These are phyloP conservation scores for Drosophila tsacasi DNA, from an alignment of 1,140 invertebrate genomes.

Conservation along the genomic window DNA sequence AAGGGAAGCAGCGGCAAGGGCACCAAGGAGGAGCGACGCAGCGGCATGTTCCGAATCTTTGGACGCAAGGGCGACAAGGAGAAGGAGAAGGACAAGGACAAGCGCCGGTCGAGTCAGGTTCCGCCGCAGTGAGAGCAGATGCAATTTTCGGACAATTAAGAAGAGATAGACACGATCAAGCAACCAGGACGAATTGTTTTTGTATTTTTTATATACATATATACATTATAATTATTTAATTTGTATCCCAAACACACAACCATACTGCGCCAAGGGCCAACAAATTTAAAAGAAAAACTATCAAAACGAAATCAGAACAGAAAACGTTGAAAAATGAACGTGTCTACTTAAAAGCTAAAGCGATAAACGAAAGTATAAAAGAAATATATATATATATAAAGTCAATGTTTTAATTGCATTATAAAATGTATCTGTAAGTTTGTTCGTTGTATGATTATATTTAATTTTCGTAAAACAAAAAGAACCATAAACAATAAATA, in stretches of 20 bases:
- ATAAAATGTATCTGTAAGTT: conserved; percentile 77
- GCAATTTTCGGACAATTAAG: conserved; percentile 17
- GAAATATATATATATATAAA: conserved; percentile 72
- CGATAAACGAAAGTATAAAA: conserved; percentile 52
- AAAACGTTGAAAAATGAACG: conserved; percentile 37
- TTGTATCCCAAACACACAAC: conserved; percentile 37
- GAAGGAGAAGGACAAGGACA: conserved; percentile 82
- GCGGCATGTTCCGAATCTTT: conserved; percentile 84
- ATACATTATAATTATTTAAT: conserved; percentile 67
- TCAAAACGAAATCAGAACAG: conserved; percentile 22
- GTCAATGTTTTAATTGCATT: conserved; percentile 82
- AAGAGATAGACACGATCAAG: conserved; percentile 34
- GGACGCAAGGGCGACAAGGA: conserved; percentile 83
- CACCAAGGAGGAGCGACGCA: conserved; percentile 82
- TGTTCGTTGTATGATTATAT: conserved; percentile 82
- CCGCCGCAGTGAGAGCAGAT: conserved; percentile 66
- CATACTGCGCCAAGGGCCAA: conserved; percentile 39
- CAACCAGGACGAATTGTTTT: conserved; percentile 63
- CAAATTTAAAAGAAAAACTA: conserved; percentile 34
- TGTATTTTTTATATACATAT: conserved; percentile 78
- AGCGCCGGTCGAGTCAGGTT: conserved; percentile 78
- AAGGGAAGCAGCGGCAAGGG: conserved; percentile 80
- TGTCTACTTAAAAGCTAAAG: conserved; percentile 61
- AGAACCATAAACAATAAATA: conserved; percentile 66
- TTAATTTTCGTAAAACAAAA: conserved; percentile 77